Base-by-base conservation (phyloP, 2,888 invertebrate genomes). In the Drosophila affinis region DNA sequence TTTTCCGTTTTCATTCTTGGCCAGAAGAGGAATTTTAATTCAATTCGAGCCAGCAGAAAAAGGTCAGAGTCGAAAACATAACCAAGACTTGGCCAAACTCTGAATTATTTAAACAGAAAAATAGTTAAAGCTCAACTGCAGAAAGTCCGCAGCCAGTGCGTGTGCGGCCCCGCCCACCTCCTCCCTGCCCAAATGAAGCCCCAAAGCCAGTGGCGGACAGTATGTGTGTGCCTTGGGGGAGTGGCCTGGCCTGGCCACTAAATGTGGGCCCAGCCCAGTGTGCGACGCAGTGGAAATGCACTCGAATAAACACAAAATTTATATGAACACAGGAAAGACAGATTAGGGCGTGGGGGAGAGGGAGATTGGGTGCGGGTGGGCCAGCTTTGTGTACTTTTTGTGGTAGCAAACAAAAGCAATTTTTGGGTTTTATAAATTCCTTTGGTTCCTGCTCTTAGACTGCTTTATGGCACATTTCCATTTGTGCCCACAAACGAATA, bases 251-350 rank as follows among this genome's bases (percentile, higher is more conserved):
- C 32, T 75, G 62, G 79, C 85, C 80, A 85, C 82, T 85, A 76
- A 73, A 61, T 55, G 69, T 72, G 75, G 74, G 82, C 74, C 67
- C 73, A 75, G 64, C 72, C 67, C 73, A 75, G 64, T 76, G 84
- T 81, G 84, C 84, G 87, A 69, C 81, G 77, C 87, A 78, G 80
- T 87, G 85, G 85, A 85, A 85, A 85, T 87, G 80, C 87, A 85
- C 76, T 77, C 82, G 85, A 85, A 87, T 85, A 87, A 87, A 87
- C 82, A 85, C 85, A 80, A 78, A 87, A 87, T 78, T 78, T 81
- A 87, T 87, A 80, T 78, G 81, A 76, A 76, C 78, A 75, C 75
- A 81, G 64, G 54, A 72, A 72, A 65, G 75, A 64, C 69, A 62
- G 68, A 75, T 64, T 75, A 71, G 69, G 62, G 64, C 62, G 48